Percentiles rank a stretch among this genome's conserved stretches.
Evolutionary conservation across 2,888 invertebrate genomes (phyloP).

Genomic region (Carterocephalus palaemon): DNA sequence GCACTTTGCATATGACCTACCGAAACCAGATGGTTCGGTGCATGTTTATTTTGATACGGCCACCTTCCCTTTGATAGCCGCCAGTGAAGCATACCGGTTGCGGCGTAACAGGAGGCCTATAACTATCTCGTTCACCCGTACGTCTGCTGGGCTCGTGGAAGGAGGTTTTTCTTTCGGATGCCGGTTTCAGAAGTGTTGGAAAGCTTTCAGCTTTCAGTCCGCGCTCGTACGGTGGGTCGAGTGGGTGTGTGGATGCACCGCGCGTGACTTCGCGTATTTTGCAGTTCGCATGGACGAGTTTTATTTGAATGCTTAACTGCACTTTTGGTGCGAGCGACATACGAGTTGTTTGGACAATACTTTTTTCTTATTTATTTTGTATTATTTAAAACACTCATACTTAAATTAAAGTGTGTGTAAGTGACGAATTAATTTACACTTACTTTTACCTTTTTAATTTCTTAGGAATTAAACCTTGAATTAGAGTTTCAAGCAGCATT

Average conservation of each 20-base stretch:
- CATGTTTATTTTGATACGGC: conserved; percentile 69
- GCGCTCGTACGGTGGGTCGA: conserved; percentile 65
- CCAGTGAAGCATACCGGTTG: conserved; percentile 41
- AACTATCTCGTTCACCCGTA: conserved; percentile 45
- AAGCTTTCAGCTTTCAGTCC: conserved; percentile 62
- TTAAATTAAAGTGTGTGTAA: conserved; percentile 37
- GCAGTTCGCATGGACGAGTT: conserved; percentile 30
- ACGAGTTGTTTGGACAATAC: too few species aligned
- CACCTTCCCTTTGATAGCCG: conserved; percentile 59
- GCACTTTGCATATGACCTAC: conserved; percentile 33
- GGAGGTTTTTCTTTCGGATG: conserved; percentile 45
- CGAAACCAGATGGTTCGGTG: conserved; percentile 49
- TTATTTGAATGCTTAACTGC: conserved; percentile 18
- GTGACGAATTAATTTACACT: conserved; percentile 47
- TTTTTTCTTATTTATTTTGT: too few species aligned
- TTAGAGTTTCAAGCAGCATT: conserved; percentile 14
- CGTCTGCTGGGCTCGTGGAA: conserved; percentile 42
- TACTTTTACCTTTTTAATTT: conserved; percentile 42
- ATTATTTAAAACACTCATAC: too few species aligned
- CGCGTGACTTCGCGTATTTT: conserved; percentile 30
- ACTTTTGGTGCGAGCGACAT: conserved; percentile 11
- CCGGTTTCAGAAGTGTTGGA: conserved; percentile 45
- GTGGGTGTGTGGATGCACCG: conserved; percentile 43
- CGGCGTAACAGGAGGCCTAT: conserved; percentile 35
- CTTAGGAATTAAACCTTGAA: conserved; percentile 31